Evolutionary conservation across 2,797 vertebrate species (phyloP).

Genomic region (Mormyrops attenuatus): DNA sequence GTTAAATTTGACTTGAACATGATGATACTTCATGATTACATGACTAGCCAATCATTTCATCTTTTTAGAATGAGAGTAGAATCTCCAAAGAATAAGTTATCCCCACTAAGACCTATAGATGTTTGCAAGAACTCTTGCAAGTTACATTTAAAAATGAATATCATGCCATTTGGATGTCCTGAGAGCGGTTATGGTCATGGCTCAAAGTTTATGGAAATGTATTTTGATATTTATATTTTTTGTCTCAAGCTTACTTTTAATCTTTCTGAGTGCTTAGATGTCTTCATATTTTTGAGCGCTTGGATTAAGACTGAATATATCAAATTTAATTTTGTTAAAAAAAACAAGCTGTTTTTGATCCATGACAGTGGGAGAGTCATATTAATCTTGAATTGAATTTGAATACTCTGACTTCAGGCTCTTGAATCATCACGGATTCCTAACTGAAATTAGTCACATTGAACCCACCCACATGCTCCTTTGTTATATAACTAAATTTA

Average conservation of each 20-base stretch:
- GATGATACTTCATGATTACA: neutral
- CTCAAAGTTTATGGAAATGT: slow-evolving; percentile 3
- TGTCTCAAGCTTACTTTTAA: neutral
- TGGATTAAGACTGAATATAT: neutral
- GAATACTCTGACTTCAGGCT: slow-evolving; percentile 1
- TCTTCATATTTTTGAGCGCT: neutral
- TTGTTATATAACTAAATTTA: neutral
- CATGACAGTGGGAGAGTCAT: neutral
- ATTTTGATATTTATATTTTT: neutral
- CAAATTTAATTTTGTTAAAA: slow-evolving; percentile 7
- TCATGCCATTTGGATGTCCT: neutral
- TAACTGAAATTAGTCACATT: slow-evolving; percentile 5
- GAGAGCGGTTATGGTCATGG: neutral
- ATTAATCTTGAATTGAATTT: slow-evolving; percentile 10
- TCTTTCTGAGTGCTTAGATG: neutral
- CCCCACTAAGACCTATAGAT: neutral
- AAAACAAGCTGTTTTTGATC: neutral
- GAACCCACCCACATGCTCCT: neutral
- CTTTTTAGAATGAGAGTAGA: neutral
- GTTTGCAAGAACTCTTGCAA: neutral
- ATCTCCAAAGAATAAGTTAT: neutral
- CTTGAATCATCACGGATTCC: neutral
- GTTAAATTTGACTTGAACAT: neutral
- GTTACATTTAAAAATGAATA: neutral
- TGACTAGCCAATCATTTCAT: neutral